Evolutionary conservation across 2,797 vertebrate genomes (phyloP), one percentile per base, ranked within the genome.

Genomic region (Lates japonicus): DNA sequence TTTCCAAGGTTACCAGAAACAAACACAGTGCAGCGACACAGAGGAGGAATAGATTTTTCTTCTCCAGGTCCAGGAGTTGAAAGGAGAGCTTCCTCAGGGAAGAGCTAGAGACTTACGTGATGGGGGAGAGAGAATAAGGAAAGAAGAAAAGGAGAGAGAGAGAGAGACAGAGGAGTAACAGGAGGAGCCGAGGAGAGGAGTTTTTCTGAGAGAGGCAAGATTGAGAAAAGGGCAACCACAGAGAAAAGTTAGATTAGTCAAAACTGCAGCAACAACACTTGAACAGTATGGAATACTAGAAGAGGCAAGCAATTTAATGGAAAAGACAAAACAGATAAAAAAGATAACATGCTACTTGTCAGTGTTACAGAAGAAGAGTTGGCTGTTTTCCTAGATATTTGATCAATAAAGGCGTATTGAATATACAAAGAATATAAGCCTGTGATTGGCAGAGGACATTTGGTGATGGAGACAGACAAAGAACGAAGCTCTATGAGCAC

Each of bases 381-480:
- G 39, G 55, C 44, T 11, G 1, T 80, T 71, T 70, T 75, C 16
- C 65, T 74, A 69, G 49, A 63, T 70, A 12, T 57, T 66, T 60
- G 59, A 29, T n/a, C n/a, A n/a, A n/a, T n/a, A n/a, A n/a, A n/a
- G n/a, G n/a, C 48, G 55, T 72, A 62, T 79, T 64, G 83, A 87
- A 84, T 79, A 86, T 86, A 89, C 84, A 89, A 87, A 91, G 87
- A 77, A 51, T 70, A 60, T 70, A 55, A 83, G 85, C 64, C 41
- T 46, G 75, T 94, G 93, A 94, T 92, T 93, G 93, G 88, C 92
- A 90, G 91, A 89, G n/a, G 85, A 88, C 90, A 85, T 92, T 92
- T 90, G n/a, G 93, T 81, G 89, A 91, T 88, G 70, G 88, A 84
- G 76, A 84, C 75, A 64, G 90, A 94, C 92, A 93, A 93, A 90